Evolutionary conservation across 2,797 vertebrate species (phyloP).

Genomic region (Gobionotothen gibberifrons): DNA sequence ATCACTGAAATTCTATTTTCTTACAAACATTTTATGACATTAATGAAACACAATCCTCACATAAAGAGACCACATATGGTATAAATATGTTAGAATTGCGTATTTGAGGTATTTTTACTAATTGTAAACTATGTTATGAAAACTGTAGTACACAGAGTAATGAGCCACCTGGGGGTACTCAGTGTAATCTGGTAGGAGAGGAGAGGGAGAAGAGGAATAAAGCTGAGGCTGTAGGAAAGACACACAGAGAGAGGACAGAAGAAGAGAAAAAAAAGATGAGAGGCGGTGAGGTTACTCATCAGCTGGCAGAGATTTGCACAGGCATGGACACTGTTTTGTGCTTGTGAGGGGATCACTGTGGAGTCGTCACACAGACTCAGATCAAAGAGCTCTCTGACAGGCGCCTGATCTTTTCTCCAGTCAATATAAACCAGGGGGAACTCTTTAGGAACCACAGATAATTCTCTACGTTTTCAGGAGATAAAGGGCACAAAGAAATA

Average conservation of each 20-base stretch:
- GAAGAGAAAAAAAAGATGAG: slow-evolving; percentile 10
- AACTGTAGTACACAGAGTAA: slow-evolving; percentile 8
- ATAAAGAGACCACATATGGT: slow-evolving; percentile 20
- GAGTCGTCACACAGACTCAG: slow-evolving; percentile 88
- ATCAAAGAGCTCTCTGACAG: slow-evolving; percentile 88
- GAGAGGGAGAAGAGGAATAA: slow-evolving; percentile 14
- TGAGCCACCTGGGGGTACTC: slow-evolving; percentile 35
- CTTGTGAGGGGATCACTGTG: slow-evolving; percentile 89
- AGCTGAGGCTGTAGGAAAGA: slow-evolving; percentile 69
- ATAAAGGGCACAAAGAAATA: slow-evolving; percentile 43
- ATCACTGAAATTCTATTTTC: background rate
- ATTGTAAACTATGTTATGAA: slow-evolving; percentile 8
- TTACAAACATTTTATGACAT: slow-evolving; percentile 1
- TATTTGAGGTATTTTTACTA: background rate
- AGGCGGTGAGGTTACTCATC: slow-evolving; percentile 80
- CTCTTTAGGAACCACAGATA: slow-evolving; percentile 88
- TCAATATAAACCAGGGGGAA: slow-evolving; percentile 85
- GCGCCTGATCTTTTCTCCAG: slow-evolving; percentile 67
- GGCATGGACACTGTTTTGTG: slow-evolving; percentile 69
- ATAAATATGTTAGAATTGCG: background rate
- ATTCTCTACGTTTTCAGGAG: slow-evolving; percentile 84
- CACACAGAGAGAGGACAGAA: slow-evolving; percentile 13
- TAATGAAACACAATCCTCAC: background rate
- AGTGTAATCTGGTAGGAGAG: slow-evolving; percentile 21
- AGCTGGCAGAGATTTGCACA: slow-evolving; percentile 72